Base-by-base conservation (phyloP, 1,140 invertebrate genomes). In the Drosophila athabasca region DNA sequence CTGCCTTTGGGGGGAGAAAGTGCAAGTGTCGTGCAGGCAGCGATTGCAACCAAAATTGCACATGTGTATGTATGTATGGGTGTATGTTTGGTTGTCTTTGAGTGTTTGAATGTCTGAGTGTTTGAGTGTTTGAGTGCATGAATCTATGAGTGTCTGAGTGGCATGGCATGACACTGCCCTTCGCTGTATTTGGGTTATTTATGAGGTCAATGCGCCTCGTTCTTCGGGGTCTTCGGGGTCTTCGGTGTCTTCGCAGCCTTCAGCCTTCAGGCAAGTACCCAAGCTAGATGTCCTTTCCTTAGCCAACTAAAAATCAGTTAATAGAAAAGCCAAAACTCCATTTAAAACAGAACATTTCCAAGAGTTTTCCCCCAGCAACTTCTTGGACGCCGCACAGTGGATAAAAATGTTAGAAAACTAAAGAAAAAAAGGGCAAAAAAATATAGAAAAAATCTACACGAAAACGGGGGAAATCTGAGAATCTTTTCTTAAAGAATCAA, bases 151-250 rank as follows among this genome's bases (percentile, higher is more conserved):
- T 68, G 50, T 65, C 41, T 52, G 51, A 57, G 73, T 54, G 55
- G 31, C 31, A 3, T 4, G 31, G 9, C 3, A 39, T 11, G 35
- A 3, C 26, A 2, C 35, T 39, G 35, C 35, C 35, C 35, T 39
- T 39, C 35, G 11, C 3, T 0, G 35, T 39, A 39, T 39, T 39
- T 59, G 62, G 41, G 61, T 73, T 64, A 87, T 87, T 88, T 87
- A 87, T 87, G 83, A 79, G 83, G 75, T 87, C 83, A 88, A 69
- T 79, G 82, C 60, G 82, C 82, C 11, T 66, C 53, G 44, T 58
- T 62, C 62, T 41, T 51, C 53, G 19, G 60, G n/a, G n/a, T n/a
- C 19, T 69, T 76, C 61, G 54, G 58, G 31, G n/a, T 15, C 17
- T 44, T 43, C 11, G 17, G 0, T 11, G 48, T 55, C 24, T 39